Conservation (phyloP, 2,113 vertebrate genomes). For the Tyto alba region DNA sequence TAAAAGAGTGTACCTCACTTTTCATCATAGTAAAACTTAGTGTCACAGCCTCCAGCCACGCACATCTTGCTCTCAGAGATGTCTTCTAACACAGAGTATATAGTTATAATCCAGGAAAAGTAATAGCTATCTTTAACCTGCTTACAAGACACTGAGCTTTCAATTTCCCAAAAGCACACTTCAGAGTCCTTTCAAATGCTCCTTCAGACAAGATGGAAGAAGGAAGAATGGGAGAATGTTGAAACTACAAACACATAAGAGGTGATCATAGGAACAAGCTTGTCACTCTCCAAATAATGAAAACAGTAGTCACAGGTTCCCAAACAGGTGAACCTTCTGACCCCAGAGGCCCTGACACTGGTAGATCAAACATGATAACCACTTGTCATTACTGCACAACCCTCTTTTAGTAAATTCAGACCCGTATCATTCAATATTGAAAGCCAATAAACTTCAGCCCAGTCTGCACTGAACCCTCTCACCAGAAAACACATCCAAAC, state of each 20-base stretch:
- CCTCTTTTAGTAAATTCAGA: not conserved
- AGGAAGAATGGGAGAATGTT: fast-evolving
- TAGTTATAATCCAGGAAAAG: not conserved
- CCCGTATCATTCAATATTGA: not conserved
- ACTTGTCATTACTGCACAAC: not conserved
- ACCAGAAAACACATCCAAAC: not conserved
- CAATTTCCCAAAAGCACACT: not conserved
- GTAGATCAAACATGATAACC: not conserved
- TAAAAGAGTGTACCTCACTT: not conserved
- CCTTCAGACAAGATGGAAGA: not conserved
- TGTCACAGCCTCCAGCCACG: not conserved
- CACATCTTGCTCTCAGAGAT: not conserved
- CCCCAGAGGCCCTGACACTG: not conserved
- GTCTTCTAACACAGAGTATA: not conserved
- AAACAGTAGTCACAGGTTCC: not conserved
- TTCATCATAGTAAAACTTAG: not conserved
- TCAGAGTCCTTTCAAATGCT: not conserved
- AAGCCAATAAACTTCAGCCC: not conserved
- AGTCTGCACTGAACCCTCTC: not conserved
- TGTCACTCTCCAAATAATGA: not conserved
- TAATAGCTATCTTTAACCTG: not conserved
- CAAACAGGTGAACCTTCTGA: not conserved
- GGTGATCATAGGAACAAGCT: not conserved
- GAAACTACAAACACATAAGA: not conserved
- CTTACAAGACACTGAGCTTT: not conserved